Conservation (phyloP, 2,888 invertebrate genomes). For the Nomada ferruginata region DNA sequence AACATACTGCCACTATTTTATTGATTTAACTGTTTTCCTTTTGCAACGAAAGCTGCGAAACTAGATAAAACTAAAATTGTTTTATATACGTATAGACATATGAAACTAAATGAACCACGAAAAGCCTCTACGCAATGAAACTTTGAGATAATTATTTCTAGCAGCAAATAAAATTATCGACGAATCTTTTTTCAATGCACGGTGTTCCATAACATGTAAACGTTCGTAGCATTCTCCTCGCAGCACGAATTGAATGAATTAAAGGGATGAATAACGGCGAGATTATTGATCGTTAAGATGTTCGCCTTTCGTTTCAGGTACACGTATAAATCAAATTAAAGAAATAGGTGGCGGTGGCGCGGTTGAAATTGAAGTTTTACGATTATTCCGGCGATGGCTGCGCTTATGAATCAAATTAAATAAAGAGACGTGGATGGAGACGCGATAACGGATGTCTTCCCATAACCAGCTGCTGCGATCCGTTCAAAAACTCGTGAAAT, state of each 20-base stretch:
- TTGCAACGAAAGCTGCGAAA: too few relatives aligned
- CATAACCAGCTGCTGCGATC: conserved; percentile 2
- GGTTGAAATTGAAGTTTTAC: neutral
- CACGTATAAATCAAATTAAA: conserved; percentile 28
- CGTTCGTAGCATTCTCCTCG: conserved; percentile 12
- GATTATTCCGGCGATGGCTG: neutral
- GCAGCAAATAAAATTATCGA: neutral
- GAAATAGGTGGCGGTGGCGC: neutral
- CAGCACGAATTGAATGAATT: conserved; percentile 6
- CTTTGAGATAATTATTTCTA: neutral
- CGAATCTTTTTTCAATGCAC: neutral
- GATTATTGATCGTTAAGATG: neutral
- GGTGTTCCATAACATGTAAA: neutral
- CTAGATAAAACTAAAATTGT: too few relatives aligned
- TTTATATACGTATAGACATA: too few relatives aligned
- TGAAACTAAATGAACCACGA: neutral
- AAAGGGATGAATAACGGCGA: neutral
- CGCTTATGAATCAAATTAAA: conserved; percentile 56
- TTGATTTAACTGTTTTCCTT: too few relatives aligned
- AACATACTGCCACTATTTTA: too few relatives aligned
- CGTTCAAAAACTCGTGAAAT: conserved; percentile 60
- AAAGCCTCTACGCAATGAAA: too few relatives aligned
- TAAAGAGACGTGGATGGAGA: conserved; percentile 44
- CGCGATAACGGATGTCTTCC: conserved; percentile 39
- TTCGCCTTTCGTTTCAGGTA: neutral